Evolutionary conservation across 2,113 vertebrate genomes (phyloP).

Genomic region (Malurus melanocephalus): DNA sequence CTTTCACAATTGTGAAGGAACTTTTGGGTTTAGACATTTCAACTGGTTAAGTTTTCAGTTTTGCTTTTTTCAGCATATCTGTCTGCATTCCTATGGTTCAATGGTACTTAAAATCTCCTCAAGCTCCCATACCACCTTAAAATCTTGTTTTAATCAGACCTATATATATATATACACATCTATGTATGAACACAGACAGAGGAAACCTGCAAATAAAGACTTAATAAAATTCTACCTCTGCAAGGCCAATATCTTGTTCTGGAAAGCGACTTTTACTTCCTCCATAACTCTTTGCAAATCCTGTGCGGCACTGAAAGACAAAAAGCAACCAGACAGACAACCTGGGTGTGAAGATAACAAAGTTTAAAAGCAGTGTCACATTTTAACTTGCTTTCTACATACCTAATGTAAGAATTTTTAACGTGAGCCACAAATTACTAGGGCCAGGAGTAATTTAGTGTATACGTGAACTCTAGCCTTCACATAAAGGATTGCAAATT

Average conservation of each 20-base stretch:
- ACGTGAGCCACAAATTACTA: not conserved
- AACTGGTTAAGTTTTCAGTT: not conserved
- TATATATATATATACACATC: not conserved
- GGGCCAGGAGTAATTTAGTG: not conserved
- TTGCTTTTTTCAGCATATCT: not conserved
- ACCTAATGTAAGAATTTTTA: not conserved
- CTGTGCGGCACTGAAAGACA: conserved; percentile 33
- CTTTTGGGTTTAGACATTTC: not conserved
- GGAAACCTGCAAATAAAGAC: not conserved
- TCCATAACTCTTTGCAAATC: conserved; percentile 33
- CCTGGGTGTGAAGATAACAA: not conserved
- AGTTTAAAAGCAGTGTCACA: not conserved
- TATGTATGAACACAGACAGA: not conserved
- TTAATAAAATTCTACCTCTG: conserved; percentile 46
- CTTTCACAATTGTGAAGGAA: not conserved
- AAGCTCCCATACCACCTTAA: not conserved
- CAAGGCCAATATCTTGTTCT: conserved; percentile 56
- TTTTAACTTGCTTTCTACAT: not conserved
- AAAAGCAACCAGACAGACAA: not conserved
- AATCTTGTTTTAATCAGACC: not conserved
- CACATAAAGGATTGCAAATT: not conserved
- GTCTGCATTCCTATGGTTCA: not conserved
- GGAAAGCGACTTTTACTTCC: not conserved
- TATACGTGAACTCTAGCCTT: not conserved
- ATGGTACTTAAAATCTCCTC: not conserved